Evolutionary conservation across 2,888 invertebrate species (phyloP), one percentile per base, ranked within the genome.

Genomic region (Macrophya alboannulata): DNA sequence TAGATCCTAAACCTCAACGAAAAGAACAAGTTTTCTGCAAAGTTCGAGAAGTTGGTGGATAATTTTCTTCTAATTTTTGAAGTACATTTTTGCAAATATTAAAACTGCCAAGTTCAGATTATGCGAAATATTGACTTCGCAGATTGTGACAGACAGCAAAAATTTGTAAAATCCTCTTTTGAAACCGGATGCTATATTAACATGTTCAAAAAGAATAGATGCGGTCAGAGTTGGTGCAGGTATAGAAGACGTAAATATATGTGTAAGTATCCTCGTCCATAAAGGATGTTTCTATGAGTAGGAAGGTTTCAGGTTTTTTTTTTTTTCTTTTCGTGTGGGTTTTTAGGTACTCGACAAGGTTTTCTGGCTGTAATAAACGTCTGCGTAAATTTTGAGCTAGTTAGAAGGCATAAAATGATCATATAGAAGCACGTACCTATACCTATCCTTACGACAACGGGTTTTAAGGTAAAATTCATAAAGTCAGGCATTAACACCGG

Each of bases 381-480:
- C 92, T 89, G 89, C 90, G 91, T 92, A 92, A 92, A 92, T 92
- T 92, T 90, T 89, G 88, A 86, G 90, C 91, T 92, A 91, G 91
- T 92, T 92, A 91, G 90, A 88, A 90, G 89, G 90, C 88, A 90
- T 90, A 91, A 89, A 88, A 87, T 86, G 83, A 31, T 31, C 31
- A 31, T 31, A 82, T 84, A 86, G 87, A 86, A 86, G 48, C 4
- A 40, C 68, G 21, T 62, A 25, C 62, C 21, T 9, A n/a, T 5
- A 0, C 81, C n/a, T 8, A 10, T 37, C 51, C 51, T 51, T 51
- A 77, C 77, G 51, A 31, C 55, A 51, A 31, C 81, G 8, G 5
- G n/a, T 21, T 62, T 6, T 10, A 21, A 68, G 48, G 83, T 48
- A 48, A 48, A 48, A 48, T 83, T 71, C 83, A 83, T 71, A 71